Evolutionary conservation across 2,888 invertebrate species (phyloP), one percentile per base, ranked within the genome.

Genomic region (Metacarcinus magister): DNA sequence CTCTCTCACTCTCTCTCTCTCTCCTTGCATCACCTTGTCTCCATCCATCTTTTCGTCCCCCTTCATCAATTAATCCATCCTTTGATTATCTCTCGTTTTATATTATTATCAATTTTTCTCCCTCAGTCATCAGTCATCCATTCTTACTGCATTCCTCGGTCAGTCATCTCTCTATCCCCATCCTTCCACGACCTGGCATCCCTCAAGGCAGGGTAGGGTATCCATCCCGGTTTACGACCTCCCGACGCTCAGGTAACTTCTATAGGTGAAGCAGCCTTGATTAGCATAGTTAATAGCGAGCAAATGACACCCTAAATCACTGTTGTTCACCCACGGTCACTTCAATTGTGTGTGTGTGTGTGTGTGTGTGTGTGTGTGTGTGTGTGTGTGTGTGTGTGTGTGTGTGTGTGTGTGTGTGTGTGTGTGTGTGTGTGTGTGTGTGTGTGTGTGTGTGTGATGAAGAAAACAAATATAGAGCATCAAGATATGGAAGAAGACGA

Each of bases 361-460:
- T 75, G 75, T n/a, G 75, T n/a, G 75, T n/a, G 75, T 75, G 75
- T n/a, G 75, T 75, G 75, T 3, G n/a, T 75, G 75, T 75, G 75
- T n/a, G 75, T 54, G 82, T 32, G 32, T 82, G 82, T 82, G 82
- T 82, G 67, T 10, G 82, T 10, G 82, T 82, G 82, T n/a, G 28
- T 82, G 82, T 82, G 82, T 28, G 82, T 82, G 82, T 82, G 82
- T 82, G 82, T 82, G 67, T 48, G 48, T 67, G 82, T 82, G 82
- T 82, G 82, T 82, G 82, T 82, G 82, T 82, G 82, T 82, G 82
- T 82, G 82, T 82, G 82, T 82, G 82, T 82, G 67, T 82, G 82
- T 82, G 82, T 82, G 82, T 82, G 82, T 82, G n/a, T 82, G 82
- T 82, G 82, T 28, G 82, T 28, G 82, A 28, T 4, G 1, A 28